Percentiles rank a stretch among this genome's conserved stretches.
phyloP scores from a whole-genome alignment of 2,888 invertebrate genomes.

The Onchidella celtica region DNA sequence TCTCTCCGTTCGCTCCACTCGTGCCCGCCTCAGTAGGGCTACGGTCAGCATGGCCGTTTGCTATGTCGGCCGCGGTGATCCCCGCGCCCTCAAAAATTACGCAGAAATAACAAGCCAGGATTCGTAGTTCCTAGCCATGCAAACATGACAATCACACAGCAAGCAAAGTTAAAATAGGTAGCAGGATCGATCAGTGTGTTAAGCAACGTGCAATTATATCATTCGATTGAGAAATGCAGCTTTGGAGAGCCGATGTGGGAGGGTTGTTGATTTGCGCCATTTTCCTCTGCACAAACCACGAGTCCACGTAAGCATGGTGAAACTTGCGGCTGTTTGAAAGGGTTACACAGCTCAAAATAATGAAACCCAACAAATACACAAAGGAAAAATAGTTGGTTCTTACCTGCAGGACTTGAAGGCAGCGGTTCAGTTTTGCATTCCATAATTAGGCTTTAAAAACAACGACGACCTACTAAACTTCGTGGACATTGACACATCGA shows the following conservation, averaged over 20 bases:
- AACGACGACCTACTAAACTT: constrained; percentile 40
- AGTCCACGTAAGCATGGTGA: constrained; percentile 41
- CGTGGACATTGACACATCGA: constrained; percentile 16
- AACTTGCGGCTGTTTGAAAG: background rate
- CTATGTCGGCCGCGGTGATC: constrained; percentile 48
- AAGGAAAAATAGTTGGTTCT: background rate
- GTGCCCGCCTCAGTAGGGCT: background rate
- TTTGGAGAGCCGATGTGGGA: background rate
- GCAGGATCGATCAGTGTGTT: background rate
- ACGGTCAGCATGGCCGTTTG: constrained; percentile 38
- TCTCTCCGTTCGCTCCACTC: background rate
- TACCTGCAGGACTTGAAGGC: constrained; percentile 41
- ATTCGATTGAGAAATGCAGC: background rate
- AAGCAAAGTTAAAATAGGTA: background rate
- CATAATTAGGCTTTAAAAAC: constrained; percentile 20
- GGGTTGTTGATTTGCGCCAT: constrained; percentile 44
- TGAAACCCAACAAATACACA: background rate
- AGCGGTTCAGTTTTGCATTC: constrained; percentile 40
- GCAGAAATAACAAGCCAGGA: constrained; percentile 21
- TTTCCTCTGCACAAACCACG: constrained; percentile 43
- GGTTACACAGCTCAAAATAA: background rate
- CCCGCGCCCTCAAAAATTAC: constrained; percentile 47
- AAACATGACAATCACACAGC: background rate
- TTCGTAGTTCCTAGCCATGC: background rate
- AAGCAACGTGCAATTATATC: background rate